Evolutionary conservation across 2,888 invertebrate genomes (phyloP), one percentile per base, ranked within the genome.

Genomic region (Acrocyrtus sp.): DNA sequence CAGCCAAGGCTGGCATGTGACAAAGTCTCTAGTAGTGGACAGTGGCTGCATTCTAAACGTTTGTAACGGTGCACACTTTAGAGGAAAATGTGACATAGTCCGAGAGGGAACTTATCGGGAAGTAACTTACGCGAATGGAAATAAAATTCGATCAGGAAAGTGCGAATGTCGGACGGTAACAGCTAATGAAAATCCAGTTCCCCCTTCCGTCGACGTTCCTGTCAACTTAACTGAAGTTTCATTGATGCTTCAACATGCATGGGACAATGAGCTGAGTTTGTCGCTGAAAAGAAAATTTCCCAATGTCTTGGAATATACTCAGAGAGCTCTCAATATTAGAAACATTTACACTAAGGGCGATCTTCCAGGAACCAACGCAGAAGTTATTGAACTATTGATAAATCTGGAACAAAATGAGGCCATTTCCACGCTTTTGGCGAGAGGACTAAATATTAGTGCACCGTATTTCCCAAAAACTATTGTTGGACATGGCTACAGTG

Each of bases 351-450:
- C 43, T 3, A 22, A 8, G 3, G 39, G 19, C 3, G 69, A 77
- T 22, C 22, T 77, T 34, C 77, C 77, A 5, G 21, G 22, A 41
- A 77, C 77, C 3, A 61, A 47, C 0, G 15, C 26, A 1, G 66
- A 12, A 12, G 66, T 69, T 39, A 1, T 77, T 3, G 24, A 56
- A 45, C 41, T 77, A 2, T 15, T 77, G 0, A 45, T 48, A 0
- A 19, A 34, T 0, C 4, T 77, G 1, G 72, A 72, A 6, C 65
- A 63, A 6, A 61, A 74, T 45, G 66, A 72, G 8, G 77, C 77
- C 0, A 66, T 22, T 10, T 22, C 19, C 2, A 45, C 2, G 10
- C 51, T 76, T 4, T 17, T 76, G 45, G 57, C 72, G 12, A 34
- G 53, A 24, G 75, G 21, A 3, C 29, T 72, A 5, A 39, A 29